Base-by-base conservation (phyloP, 37 sponge, comb jelly and placozoan species). In the Crambe crambe region DNA sequence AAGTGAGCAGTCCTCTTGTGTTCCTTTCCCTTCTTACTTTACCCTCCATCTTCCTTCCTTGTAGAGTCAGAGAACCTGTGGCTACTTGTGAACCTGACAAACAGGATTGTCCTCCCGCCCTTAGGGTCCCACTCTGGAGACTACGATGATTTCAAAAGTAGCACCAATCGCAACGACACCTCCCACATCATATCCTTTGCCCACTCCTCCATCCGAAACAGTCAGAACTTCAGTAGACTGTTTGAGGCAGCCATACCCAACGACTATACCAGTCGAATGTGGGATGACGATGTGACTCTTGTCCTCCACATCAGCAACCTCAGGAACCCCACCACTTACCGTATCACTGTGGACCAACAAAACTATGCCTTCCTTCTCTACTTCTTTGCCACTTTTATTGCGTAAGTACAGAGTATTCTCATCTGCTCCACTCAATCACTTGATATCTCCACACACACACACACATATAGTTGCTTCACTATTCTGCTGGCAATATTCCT, bases 351-450 rank as follows among this genome's bases (percentile, higher is more conserved):
- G 20, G 76, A 91, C 27, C 82, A 88, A 37, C 41, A 29, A 32
- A 60, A 75, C 84, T 71, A 74, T 18, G 44, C 54, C 58, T 88
- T 85, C 36, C 66, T 89, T 2, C 76, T 89, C 63, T 89, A 89
- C 70, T 92, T 92, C 79, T 88, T 88, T 42, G 79, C 68, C 9
- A 85, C 93, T 1, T 92, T 92, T 38, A 56, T 81, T 36, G 67
- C 56, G 93, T 92, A 58, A 73, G 89, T 80, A 5, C 0, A 34
- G 4, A 3, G 12, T 68, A 27, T n/a, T 12, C 35, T 27, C 67
- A 31, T 41, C 36, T 29, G 25, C 32, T 39, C 3, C 40, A 2
- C 68, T 70, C 31, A 8, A 27, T 18, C 27, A 35, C 69, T 68
- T 3, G 5, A 31, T 15, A 3, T 15, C 31, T 65, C 66, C 66